Evolutionary conservation across 2,113 vertebrate genomes (phyloP), one percentile per base, ranked within the genome.

Genomic region (Platycercus adscitus): DNA sequence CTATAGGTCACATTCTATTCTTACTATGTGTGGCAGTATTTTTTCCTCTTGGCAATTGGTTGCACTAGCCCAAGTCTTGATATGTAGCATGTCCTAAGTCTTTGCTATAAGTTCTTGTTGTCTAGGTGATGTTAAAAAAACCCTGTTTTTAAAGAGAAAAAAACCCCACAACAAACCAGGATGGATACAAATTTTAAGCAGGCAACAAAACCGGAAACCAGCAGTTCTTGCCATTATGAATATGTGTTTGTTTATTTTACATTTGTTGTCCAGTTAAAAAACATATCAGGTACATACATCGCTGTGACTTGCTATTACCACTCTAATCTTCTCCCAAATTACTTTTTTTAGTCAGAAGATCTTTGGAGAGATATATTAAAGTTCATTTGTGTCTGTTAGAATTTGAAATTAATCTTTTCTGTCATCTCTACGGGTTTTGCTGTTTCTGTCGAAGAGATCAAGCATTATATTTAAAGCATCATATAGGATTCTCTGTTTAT

Each of bases 301-400:
- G 65, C 73, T 93, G 21, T 92, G 81, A 87, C 73, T 95, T 89
- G 35, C 64, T 95, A 88, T 95, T 91, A 96, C 80, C 80, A 60
- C 39, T 91, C 47, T 89, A 75, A 58, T 93, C 80, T 90, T 94
- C 41, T 94, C 77, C 87, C 70, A 26, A 44, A 58, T 92, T 91
- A 94, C 58, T 93, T 94, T 88, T 83, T 14, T 41, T 72, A 91
- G 75, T 86, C 1, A 0, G n/a, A 73, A 75, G 33, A 91, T 92
- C 65, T 96, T 94, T 90, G 68, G 68, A 95, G 81, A 91, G 60
- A 89, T 28, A 53, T 94, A 93, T 93, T 96, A 89, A 95, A 81
- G 55, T 93, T 87, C 84, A 95, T 97, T 95, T 94, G 28, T 95
- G 82, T 55, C 93, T 95, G 90, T 91, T 96, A 95, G 69, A 91